Evolutionary conservation across 2,888 invertebrate species (phyloP).

Genomic region (Gerris lacustris): DNA sequence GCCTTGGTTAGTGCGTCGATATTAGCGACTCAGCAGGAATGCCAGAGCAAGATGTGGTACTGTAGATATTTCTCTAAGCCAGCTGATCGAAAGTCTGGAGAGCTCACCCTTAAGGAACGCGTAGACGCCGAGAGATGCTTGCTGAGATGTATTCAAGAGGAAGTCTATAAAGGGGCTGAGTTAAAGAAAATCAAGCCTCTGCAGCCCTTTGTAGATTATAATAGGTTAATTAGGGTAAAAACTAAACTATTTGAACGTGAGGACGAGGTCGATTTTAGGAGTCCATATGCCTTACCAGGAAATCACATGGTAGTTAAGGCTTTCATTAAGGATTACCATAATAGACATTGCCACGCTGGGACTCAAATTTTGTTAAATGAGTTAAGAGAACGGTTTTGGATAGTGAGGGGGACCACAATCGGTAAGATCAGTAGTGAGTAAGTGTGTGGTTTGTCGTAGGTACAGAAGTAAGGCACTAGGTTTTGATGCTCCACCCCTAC

Average conservation of each 20-base stretch:
- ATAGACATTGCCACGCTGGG: conserved; percentile 15
- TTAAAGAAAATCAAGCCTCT: not conserved
- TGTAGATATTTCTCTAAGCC: not conserved
- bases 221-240: not conserved
- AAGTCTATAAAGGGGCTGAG: not conserved
- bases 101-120: not conserved
- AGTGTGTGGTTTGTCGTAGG: conserved; percentile 25
- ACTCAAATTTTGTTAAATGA: conserved; percentile 14
- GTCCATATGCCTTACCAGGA: conserved; percentile 7
- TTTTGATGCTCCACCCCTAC: conserved; percentile 26
- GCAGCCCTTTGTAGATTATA: conserved; percentile 4
- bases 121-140: conserved; percentile 6
- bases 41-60: not conserved
- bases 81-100: no score
- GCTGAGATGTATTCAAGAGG: conserved; percentile 5
- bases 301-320: not conserved
- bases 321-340: conserved; percentile 8
- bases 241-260: not conserved
- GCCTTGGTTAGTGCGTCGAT: conserved; percentile 5
- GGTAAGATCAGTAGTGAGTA: conserved; percentile 6
- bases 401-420: conserved; percentile 19
- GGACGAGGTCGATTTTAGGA: conserved; percentile 9
- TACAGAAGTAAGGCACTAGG: conserved; percentile 26
- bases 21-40: not conserved
- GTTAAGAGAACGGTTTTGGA: conserved; percentile 22